Evolutionary conservation across 2,113 vertebrate genomes (phyloP), one percentile per base, ranked within the genome.

Genomic region (Neogale vison): DNA sequence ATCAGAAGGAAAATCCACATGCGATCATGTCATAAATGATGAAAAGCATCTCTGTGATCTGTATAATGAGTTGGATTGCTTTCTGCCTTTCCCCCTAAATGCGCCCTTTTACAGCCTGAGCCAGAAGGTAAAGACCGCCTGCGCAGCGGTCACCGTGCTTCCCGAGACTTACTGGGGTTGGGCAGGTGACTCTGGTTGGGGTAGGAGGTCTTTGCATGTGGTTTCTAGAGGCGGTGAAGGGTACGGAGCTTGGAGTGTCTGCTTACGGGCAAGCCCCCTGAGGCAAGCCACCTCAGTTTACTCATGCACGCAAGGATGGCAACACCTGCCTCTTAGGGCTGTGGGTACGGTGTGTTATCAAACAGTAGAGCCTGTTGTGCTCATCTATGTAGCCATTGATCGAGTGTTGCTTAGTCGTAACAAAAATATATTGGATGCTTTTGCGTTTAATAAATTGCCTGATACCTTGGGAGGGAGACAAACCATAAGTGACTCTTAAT

Each of bases 1-100:
- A 90, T 88, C 39, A 72, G 42, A 94, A 90, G 79, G 55, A 91
- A 96, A 95, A 31, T 26, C 87, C 90, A 72, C 77, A 31, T 94
- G 52, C 71, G 63, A 36, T 90, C 80, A 57, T 31, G 42, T 92
- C 81, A 50, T 52, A 57, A 69, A 80, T 90, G 90, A 81, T 84
- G 29, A 92, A 80, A 80, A 84, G 81, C 24, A 26, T 61, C 84
- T 71, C 90, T 61, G 52, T 50, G 65, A 88, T 84, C 17, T 90
- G 29, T 47, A 39, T 74, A 57, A 94, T 92, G 65, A 84, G 47
- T 59, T 83, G 31, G 85, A 36, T 50, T 11, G 5, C n/a, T 67
- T 95, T 94, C 34, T 74, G n/a, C 59, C 39, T 94, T 82, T 76
- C 23, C 50, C 63, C 65, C 26, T 31, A 88, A 57, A 65, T 52